phyloP scores from a whole-genome alignment of 1,140 invertebrate genomes.

The Rhopalosiphum maidis region DNA sequence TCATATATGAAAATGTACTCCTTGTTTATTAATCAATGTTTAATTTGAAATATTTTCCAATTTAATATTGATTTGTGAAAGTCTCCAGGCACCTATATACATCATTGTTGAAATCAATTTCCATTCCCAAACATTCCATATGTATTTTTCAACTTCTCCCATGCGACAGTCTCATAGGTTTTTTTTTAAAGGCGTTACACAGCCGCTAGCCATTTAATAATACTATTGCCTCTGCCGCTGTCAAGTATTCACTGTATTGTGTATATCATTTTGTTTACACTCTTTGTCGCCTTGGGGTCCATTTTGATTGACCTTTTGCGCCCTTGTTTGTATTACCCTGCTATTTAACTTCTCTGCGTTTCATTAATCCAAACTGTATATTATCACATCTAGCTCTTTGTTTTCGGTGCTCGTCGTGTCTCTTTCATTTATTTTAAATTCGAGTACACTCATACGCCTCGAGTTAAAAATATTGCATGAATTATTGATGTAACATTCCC shows the following conservation, averaged over 20 bases:
- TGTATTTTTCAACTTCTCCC: background rate
- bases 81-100: background rate
- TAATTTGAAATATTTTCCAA: background rate
- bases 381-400: background rate
- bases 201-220: constrained; percentile 2
- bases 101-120: background rate
- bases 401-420: background rate
- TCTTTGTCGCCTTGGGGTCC: constrained; percentile 11
- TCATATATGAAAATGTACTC: background rate
- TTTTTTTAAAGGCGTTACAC: constrained; percentile 12
- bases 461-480: constrained; percentile 28
- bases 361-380: constrained; percentile 27
- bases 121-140: background rate
- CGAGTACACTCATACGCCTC: background rate
- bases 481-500: constrained; percentile 6
- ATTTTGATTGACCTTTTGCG: constrained; percentile 47
- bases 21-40: background rate
- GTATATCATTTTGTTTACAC: constrained; percentile 32
- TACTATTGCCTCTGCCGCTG: background rate
- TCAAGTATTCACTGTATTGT: constrained; percentile 3
- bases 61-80: background rate
- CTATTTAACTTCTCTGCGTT: constrained; percentile 29
- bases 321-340: constrained; percentile 35
- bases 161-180: background rate
- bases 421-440: background rate